Evolutionary conservation across 1,140 invertebrate genomes (phyloP), one percentile per base, ranked within the genome.

Genomic region (Thaumetopoea pityocampa): DNA sequence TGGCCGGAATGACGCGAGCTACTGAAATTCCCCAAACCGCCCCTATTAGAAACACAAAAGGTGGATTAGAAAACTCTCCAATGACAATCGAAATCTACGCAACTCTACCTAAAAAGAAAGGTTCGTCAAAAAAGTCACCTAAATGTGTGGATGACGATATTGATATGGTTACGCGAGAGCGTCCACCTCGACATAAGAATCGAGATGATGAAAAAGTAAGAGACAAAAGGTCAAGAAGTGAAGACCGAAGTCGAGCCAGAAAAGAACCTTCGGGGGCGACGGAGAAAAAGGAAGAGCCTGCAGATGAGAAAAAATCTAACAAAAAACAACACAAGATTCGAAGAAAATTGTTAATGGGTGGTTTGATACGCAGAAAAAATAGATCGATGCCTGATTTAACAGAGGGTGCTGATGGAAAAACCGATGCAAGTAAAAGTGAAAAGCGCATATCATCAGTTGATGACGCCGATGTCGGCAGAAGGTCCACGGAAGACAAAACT

Each of bases 301-400:
- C 68, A 0, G 87, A 88, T 58, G 92, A 94, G 44, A 87, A 89
- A 34, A 93, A 94, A 61, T 87, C 91, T 22, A 90, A 90, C 7
- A 96, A 96, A 64, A 97, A 96, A 55, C 95, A 96, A 67, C 95
- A 96, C 66, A 96, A 95, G 82, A 95, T 97, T 23, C 83, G 94
- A 14, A 87, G 94, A 66, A 96, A 96, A 77, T 62, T 96, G 0
- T 63, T 97, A 1, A 96, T 96, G 94, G 94, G 95, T 12, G 94
- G 94, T 1, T 85, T 96, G 33, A 96, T 96, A 17, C 89, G 92
- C 50, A 86, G 94, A 16, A 97, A 96, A 77, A 97, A 97, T 71
- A 86, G 94, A 46, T 96, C 94, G 41, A 94, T 97, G 92, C 95
- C 95, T 0, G 95, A 97, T 87, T 82, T 97, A 8, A 90, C 94